Evolutionary conservation across 2,888 invertebrate genomes (phyloP).

Genomic region (Pammene fasciana): DNA sequence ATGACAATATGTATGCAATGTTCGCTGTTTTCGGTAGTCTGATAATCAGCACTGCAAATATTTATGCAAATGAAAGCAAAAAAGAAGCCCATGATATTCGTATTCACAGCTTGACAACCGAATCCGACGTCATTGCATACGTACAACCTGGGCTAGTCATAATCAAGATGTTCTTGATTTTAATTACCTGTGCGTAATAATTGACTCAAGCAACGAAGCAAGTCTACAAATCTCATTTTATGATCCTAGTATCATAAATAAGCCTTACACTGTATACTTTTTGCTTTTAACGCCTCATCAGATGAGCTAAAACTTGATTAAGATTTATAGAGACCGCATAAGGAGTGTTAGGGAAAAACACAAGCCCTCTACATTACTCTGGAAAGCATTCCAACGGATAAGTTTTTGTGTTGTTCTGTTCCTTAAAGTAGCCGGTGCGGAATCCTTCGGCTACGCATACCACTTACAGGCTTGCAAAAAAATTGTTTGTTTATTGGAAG

Average conservation of each 20-base stretch:
- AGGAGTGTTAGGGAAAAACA: conserved; percentile 42
- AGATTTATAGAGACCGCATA: conserved; percentile 49
- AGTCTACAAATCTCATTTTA: conserved; percentile 30
- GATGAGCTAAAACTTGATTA: conserved; percentile 47
- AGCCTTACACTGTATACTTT: conserved; percentile 44
- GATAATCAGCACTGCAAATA: conserved; percentile 32
- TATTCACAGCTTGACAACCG: conserved; percentile 20
- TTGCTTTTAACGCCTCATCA: conserved; percentile 48
- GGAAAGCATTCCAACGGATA: conserved; percentile 41
- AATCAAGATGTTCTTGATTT: conserved; percentile 24
- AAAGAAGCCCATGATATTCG: conserved; percentile 13
- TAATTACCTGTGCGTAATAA: conserved; percentile 18
- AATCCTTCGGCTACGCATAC: conserved; percentile 32
- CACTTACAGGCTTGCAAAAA: conserved; percentile 22
- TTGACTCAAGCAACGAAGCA: conserved; percentile 11
- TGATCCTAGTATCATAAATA: conserved; percentile 46
- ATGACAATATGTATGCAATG: conserved; percentile 34
- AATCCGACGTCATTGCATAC: conserved; percentile 20
- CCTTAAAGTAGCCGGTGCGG: conserved; percentile 20
- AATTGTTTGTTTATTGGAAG: conserved; percentile 31
- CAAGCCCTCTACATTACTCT: conserved; percentile 38
- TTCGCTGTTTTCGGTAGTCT: conserved; percentile 29
- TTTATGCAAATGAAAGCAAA: conserved; percentile 34
- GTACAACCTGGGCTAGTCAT: conserved; percentile 19
- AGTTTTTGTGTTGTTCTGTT: conserved; percentile 37